Conservation (phyloP, 2,888 invertebrate genomes). For the Epiperipatus broadwayi region DNA sequence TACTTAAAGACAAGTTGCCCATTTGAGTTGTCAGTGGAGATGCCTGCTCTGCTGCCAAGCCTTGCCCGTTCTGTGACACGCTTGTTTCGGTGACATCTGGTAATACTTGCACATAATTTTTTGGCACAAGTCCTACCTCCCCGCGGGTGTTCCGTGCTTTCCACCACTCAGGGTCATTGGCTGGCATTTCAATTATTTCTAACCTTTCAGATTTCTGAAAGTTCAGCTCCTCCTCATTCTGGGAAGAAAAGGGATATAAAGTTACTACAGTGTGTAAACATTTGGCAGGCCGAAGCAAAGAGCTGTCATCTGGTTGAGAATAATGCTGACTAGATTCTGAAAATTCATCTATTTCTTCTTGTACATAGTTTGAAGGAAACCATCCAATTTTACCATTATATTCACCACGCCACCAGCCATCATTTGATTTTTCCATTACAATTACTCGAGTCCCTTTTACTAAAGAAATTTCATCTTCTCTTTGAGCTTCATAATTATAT, state of each 20-base stretch:
- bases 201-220: slow-evolving; percentile 91
- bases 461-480: slow-evolving; percentile 81
- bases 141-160: slow-evolving; percentile 82
- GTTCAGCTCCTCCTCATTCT: slow-evolving; percentile 83
- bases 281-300: not conserved
- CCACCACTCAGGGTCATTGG: slow-evolving; percentile 97
- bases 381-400: slow-evolving; percentile 44
- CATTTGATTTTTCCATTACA: slow-evolving; percentile 92
- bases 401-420: slow-evolving; percentile 94
- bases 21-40: too few relatives aligned
- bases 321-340: slow-evolving; percentile 17
- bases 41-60: too few relatives aligned
- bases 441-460: slow-evolving; percentile 83
- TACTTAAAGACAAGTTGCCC: too few relatives aligned
- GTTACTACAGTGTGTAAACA: slow-evolving; percentile 13
- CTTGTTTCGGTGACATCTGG: slow-evolving; percentile 7
- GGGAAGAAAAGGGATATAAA: slow-evolving; percentile 34
- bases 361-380: slow-evolving; percentile 97
- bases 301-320: slow-evolving; percentile 15
- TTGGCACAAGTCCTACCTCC: slow-evolving; percentile 78
- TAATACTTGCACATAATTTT: slow-evolving; percentile 66
- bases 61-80: slow-evolving; percentile 12
- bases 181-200: slow-evolving; percentile 86
- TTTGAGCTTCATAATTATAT: slow-evolving; percentile 62
- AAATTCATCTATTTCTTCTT: slow-evolving; percentile 21